Conservation (phyloP, 1,140 invertebrate genomes). For the Caenorhabditis remanei region DNA sequence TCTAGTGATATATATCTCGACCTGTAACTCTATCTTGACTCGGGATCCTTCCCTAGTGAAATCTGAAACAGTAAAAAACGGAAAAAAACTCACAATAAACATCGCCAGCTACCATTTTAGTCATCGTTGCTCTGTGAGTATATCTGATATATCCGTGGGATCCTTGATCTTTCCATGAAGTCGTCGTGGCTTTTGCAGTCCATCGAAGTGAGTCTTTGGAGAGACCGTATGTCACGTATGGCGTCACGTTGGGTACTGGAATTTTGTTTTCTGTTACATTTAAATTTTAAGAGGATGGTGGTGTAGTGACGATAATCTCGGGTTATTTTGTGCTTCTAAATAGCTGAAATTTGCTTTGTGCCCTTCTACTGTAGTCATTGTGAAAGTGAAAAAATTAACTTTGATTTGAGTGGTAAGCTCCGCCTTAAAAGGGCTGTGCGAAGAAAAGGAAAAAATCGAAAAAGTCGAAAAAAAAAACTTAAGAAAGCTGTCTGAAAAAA, state of each 20-base stretch:
- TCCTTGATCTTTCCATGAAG: conserved; percentile 58
- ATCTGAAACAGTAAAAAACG: not conserved
- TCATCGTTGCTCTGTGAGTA: conserved; percentile 56
- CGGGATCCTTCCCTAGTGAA: too few relatives aligned
- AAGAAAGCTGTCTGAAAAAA: too few relatives aligned
- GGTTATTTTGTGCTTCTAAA: too few relatives aligned
- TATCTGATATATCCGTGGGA: conserved; percentile 32
- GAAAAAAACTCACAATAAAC: conserved; percentile 53
- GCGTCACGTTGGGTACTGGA: conserved; percentile 43
- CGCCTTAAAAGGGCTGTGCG: too few relatives aligned
- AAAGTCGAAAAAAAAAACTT: too few relatives aligned
- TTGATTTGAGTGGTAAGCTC: too few relatives aligned
- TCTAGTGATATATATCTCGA: too few relatives aligned
- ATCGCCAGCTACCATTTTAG: conserved; percentile 40
- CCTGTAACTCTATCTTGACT: too few relatives aligned
- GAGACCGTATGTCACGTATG: conserved; percentile 36
- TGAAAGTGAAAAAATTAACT: too few relatives aligned
- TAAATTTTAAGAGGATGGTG: not conserved
- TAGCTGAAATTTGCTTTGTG: too few relatives aligned
- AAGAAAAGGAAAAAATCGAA: too few relatives aligned
- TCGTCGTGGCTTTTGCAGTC: conserved; percentile 41
- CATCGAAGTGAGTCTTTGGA: conserved; percentile 17
- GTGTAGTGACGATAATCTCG: not conserved
- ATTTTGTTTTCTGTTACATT: not conserved
- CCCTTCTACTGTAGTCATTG: too few relatives aligned